Conservation (phyloP, 1,140 invertebrate species). For the Glossosoma conforme region DNA sequence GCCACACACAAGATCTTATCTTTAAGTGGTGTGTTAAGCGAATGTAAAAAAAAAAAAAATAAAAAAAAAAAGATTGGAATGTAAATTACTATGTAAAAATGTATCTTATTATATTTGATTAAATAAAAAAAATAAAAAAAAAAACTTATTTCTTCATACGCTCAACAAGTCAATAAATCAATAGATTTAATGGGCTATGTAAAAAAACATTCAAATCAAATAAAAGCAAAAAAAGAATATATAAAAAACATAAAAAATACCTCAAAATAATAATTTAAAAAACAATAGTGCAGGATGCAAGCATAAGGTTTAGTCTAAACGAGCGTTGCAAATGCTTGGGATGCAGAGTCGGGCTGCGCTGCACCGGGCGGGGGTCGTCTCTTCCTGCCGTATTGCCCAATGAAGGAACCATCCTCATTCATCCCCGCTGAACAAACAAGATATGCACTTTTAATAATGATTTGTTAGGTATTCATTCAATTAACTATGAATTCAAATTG, state of each 20-base stretch:
- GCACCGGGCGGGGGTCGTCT: constrained; percentile 49
- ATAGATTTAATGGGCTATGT: background rate
- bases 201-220: background rate
- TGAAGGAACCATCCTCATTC: constrained; percentile 98
- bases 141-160: too few relatives aligned
- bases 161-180: too few relatives aligned
- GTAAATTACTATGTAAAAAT: too few relatives aligned
- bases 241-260: constrained; percentile 34
- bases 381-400: constrained; percentile 88
- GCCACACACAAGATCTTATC: too few relatives aligned
- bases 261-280: constrained; percentile 27
- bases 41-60: too few relatives aligned
- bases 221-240: constrained; percentile 22
- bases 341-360: constrained; percentile 61
- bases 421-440: constrained; percentile 67
- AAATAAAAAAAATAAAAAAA: too few relatives aligned
- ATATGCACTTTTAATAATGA: constrained; percentile 14
- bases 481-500: too few relatives aligned
- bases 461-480: too few relatives aligned
- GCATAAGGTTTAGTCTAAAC: too few relatives aligned
- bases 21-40: too few relatives aligned
- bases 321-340: constrained; percentile 72
- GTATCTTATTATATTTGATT: too few relatives aligned
- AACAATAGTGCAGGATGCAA: constrained; percentile 34
- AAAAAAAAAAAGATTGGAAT: too few relatives aligned